Evolutionary conservation across 2,113 vertebrate genomes (phyloP).

Genomic region (Eleginops maclovinus): DNA sequence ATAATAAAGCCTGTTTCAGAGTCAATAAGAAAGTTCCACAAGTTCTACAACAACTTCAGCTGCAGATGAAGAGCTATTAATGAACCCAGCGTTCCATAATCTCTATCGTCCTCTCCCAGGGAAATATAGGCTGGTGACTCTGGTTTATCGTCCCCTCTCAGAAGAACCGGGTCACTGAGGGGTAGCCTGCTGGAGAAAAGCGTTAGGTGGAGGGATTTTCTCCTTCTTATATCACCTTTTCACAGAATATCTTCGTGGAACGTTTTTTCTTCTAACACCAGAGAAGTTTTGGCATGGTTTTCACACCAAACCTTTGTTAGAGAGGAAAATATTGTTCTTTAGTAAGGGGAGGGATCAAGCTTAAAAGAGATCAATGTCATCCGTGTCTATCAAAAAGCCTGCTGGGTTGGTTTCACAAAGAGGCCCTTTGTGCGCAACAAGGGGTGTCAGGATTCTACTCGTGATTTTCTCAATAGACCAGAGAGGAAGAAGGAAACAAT

Average conservation of each 20-base stretch:
- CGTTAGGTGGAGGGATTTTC: conserved; percentile 27
- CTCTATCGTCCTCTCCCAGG: conserved; percentile 59
- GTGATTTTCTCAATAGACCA: conserved; percentile 42
- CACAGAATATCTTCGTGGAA: conserved; percentile 33
- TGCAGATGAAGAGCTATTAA: conserved; percentile 48
- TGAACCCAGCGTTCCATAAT: conserved; percentile 10
- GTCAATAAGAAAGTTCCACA: conserved; percentile 35
- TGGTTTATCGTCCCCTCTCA: conserved; percentile 71
- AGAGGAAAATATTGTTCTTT: conserved; percentile 6
- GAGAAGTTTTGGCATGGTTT: conserved; percentile 10
- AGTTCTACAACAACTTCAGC: conserved; percentile 31
- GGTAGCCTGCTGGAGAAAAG: conserved; percentile 56
- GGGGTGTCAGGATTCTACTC: conserved; percentile 15
- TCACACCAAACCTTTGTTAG: not conserved
- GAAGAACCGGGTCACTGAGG: conserved; percentile 64
- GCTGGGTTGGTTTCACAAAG: conserved; percentile 17
- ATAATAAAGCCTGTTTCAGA: not conserved
- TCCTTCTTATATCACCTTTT: conserved; percentile 56
- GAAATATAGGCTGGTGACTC: conserved; percentile 19
- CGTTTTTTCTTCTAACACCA: conserved; percentile 24
- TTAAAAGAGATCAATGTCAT: conserved; percentile 15
- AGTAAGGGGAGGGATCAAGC: not conserved
- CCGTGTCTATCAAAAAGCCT: not conserved
- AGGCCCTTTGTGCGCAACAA: conserved; percentile 30
- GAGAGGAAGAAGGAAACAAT: conserved; percentile 23